These are phyloP conservation scores for Motacilla alba DNA, from an alignment of 2,113 vertebrate genomes.

Conservation along the genomic window DNA sequence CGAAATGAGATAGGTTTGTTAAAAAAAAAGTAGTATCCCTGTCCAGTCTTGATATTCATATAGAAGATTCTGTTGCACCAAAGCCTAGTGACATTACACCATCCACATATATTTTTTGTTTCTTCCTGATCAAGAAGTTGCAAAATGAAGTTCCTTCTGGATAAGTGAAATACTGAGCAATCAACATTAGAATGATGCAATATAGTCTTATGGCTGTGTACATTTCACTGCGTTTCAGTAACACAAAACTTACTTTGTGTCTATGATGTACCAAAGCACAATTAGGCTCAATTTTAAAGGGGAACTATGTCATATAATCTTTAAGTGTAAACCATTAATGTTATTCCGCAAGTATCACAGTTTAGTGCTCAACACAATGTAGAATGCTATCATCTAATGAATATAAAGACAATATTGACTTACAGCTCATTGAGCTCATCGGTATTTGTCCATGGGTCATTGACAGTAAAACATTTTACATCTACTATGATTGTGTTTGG, in stretches of 20 bases:
- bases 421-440: neutral
- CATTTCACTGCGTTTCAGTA: neutral
- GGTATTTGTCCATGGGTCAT: neutral
- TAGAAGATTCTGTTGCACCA: neutral
- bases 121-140: neutral
- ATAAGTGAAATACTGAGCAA: neutral
- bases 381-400: neutral
- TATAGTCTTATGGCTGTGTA: neutral
- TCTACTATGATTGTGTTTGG: neutral
- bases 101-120: neutral
- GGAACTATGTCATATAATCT: neutral
- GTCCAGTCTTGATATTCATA: neutral
- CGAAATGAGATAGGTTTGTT: neutral
- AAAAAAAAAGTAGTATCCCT: neutral
- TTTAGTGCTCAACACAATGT: neutral
- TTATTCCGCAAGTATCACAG: neutral
- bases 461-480: neutral
- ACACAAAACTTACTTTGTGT: neutral
- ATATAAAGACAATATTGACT: slow-evolving; percentile 29
- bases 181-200: neutral
- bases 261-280: neutral
- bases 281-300: neutral
- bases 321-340: neutral
- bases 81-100: neutral
- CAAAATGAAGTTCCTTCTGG: neutral